Conservation (phyloP, 2,888 invertebrate species). For the Neocrepidodera transversa region DNA sequence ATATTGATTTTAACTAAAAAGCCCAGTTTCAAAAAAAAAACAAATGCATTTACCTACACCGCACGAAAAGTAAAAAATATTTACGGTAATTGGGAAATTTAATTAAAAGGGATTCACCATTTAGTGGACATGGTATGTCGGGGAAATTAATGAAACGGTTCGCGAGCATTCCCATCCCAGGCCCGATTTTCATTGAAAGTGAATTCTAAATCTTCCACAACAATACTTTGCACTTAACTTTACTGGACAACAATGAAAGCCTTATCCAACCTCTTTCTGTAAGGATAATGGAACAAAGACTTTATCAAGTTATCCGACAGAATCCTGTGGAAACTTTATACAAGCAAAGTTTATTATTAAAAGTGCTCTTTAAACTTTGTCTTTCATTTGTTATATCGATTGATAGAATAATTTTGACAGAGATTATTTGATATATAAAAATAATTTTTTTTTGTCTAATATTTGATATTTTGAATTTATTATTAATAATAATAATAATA, state of each 20-base stretch:
- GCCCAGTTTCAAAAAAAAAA: neutral
- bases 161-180: constrained; percentile 2
- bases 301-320: constrained; percentile 18
- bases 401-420: neutral
- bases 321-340: constrained; percentile 11
- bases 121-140: neutral
- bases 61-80: neutral
- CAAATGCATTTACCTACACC: neutral
- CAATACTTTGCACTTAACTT: constrained; percentile 28
- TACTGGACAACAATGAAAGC: constrained; percentile 24
- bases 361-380: constrained; percentile 14
- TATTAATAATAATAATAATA: too few species aligned
- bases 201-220: constrained; percentile 23
- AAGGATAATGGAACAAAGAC: constrained; percentile 27
- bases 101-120: constrained; percentile 1
- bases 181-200: constrained; percentile 13
- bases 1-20: too few species aligned
- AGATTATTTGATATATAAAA: too few species aligned
- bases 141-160: constrained; percentile 10
- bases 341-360: constrained; percentile 18
- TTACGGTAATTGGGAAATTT: constrained; percentile 6
- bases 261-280: constrained; percentile 19
- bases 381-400: neutral
- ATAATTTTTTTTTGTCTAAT: too few species aligned
- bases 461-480: too few species aligned